Conservation (phyloP, 2,888 invertebrate genomes). For the Trachelus tabidus region DNA sequence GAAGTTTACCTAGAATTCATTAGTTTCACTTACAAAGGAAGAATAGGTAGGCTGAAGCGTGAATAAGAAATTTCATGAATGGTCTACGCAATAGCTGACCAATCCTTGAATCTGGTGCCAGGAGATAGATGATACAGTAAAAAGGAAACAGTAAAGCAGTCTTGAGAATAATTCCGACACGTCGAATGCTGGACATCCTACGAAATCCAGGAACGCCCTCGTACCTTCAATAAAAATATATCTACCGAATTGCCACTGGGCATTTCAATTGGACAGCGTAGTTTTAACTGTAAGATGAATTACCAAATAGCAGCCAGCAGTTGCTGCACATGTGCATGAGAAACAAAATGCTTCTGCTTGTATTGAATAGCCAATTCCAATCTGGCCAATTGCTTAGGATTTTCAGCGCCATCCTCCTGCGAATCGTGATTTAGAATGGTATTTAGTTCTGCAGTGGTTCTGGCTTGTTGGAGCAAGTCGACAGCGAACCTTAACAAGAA, state of each 20-base stretch:
- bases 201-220: conserved; percentile 95
- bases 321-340: conserved; percentile 96
- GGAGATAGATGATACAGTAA: conserved; percentile 86
- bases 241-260: neutral
- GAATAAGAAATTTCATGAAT: conserved; percentile 96
- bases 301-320: conserved; percentile 88
- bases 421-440: conserved; percentile 94
- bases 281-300: conserved; percentile 6
- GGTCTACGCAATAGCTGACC: conserved; percentile 91
- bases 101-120: conserved; percentile 82
- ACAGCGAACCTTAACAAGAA: conserved; percentile 77
- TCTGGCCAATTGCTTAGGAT: conserved; percentile 72
- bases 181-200: conserved; percentile 79
- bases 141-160: conserved; percentile 89
- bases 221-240: conserved; percentile 67
- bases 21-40: conserved; percentile 82
- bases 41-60: conserved; percentile 93
- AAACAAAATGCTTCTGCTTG: conserved; percentile 95
- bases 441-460: conserved; percentile 93
- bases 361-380: conserved; percentile 92
- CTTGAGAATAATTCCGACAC: conserved; percentile 78
- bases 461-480: conserved; percentile 88
- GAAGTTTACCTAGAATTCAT: neutral
- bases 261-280: neutral
- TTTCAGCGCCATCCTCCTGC: conserved; percentile 74